Base-by-base conservation (phyloP, 2,797 vertebrate genomes). In the Propithecus deckenii region DNA sequence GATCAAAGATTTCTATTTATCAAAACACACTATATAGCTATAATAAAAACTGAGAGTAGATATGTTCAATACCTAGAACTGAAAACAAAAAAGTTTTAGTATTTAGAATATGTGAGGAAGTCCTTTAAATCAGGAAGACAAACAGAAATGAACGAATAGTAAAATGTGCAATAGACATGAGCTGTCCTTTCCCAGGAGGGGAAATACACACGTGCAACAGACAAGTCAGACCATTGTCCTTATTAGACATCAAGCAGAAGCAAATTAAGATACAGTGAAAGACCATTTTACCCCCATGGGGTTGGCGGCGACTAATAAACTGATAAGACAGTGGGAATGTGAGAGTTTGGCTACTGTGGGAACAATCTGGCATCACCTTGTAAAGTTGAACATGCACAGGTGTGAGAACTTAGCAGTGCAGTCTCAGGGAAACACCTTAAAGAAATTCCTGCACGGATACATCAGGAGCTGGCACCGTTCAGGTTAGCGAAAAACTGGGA, bases 201-300 rank as follows among this genome's bases (percentile, higher is more conserved):
- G 50, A 48, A 38, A 52, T 13, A 46, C 0, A 1, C 46, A 50
- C 5, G 8, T 13, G 48, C 32, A n/a, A 2, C 2, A n/a, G 35
- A 18, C 18, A 11, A 43, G 15, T 8, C 9, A 2, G 25, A 8
- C 14, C 20, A 20, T 1, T 7, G 25, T 9, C 46, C 59, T 38
- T 17, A 4, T 41, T 5, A 23, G 84, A 30, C 41, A 8, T 22
- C 6, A 20, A 32, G 4, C 2, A 20, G 41, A 78, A 4, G 43
- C 28, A 69, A 12, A 23, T 5, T 9, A 61, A 30, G 67, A 7
- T 2, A 1, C 43, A 10, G 0, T 0, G 11, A 15, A 25, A 32
- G 38, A 13, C 7, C 0, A 0, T 25, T n/a, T 41, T 2, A 5
- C 13, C 46, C 13, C 23, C 0, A 2, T 2, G 13, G 41, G 14